These are phyloP conservation scores for Diceros bicornis DNA, from an alignment of 2,797 vertebrate species.

Conservation along the genomic window DNA sequence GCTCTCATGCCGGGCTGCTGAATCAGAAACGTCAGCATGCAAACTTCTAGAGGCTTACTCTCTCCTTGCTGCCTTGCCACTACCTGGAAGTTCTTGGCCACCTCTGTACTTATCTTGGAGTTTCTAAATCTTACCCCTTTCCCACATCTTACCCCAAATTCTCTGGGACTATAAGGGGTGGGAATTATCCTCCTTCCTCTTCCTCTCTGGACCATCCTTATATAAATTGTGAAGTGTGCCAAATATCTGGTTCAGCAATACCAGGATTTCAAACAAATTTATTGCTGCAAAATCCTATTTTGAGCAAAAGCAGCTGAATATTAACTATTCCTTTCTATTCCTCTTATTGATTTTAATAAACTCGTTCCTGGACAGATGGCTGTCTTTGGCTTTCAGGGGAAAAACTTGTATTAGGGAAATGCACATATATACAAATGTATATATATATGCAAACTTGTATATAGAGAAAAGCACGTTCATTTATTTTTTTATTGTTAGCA, in stretches of 20 bases:
- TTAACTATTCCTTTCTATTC: conserved; percentile 13
- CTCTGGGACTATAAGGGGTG: not conserved
- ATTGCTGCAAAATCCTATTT: not conserved
- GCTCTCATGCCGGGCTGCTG: not conserved
- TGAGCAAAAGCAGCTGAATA: conserved; percentile 17
- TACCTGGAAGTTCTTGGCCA: not conserved
- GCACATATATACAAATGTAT: not conserved
- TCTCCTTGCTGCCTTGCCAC: not conserved
- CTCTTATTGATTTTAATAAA: not conserved
- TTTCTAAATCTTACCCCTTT: not conserved
- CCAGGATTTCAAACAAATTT: conserved; percentile 17
- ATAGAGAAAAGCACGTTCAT: not conserved
- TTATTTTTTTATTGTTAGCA: not conserved
- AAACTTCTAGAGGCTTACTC: not conserved
- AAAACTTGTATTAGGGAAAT: not conserved
- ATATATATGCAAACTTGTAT: not conserved
- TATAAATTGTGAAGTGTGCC: not conserved
- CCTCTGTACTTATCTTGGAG: not conserved
- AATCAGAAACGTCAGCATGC: not conserved
- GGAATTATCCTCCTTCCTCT: not conserved
- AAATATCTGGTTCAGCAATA: conserved; percentile 28
- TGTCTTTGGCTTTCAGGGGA: not conserved
- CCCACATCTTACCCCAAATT: not conserved
- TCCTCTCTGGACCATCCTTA: not conserved
- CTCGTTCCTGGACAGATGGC: not conserved